Evolutionary conservation across 2,113 vertebrate genomes (phyloP).

Genomic region (Theristicus caerulescens): DNA sequence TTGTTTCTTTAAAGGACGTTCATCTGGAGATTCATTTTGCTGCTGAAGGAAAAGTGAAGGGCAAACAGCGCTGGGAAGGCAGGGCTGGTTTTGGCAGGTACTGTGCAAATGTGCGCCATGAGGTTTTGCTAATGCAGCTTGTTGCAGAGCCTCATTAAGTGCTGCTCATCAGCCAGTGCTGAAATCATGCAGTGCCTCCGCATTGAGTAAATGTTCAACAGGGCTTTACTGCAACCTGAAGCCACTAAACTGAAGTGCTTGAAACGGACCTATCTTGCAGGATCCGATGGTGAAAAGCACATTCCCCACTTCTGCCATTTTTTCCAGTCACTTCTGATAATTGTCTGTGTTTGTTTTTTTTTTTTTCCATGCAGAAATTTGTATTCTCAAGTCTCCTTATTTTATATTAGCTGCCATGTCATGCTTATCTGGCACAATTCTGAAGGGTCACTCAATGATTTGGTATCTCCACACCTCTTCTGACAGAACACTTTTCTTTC

Average conservation of each 20-base stretch:
- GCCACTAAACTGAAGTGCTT: neutral
- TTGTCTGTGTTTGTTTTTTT: neutral
- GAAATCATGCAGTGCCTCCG: neutral
- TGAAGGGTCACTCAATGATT: rapidly evolving
- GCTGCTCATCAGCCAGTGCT: neutral
- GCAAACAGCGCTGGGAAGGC: neutral
- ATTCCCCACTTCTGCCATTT: neutral
- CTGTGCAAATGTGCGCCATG: neutral
- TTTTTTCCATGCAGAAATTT: neutral
- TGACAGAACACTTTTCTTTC: neutral
- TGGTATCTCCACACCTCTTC: neutral
- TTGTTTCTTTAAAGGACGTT: neutral
- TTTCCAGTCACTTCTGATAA: neutral
- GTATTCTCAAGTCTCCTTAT: neutral
- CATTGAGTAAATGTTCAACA: neutral
- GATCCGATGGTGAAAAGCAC: neutral
- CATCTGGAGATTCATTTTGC: neutral
- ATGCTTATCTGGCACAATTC: neutral
- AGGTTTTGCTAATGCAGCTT: neutral
- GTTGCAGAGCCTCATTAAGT: neutral
- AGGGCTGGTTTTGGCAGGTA: neutral
- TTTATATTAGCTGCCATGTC: neutral
- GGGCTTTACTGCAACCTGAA: neutral
- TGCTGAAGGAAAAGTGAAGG: neutral
- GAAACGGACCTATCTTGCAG: neutral